Evolutionary conservation across 2,797 vertebrate species (phyloP), one percentile per base, ranked within the genome.

Genomic region (Synanceia verrucosa): DNA sequence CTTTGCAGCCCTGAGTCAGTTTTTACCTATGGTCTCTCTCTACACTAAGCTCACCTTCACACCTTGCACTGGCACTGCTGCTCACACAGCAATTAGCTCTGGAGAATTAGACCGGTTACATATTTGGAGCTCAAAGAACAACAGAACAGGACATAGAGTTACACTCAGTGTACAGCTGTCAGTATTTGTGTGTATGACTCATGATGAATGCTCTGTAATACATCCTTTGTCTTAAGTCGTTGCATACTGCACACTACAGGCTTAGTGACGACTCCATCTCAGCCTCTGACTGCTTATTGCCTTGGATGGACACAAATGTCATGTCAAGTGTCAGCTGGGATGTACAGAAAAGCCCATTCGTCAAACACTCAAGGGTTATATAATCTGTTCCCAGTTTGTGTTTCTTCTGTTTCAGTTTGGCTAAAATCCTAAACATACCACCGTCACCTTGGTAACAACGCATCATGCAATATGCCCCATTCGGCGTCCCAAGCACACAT

Each of bases 31-130:
- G n/a, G n/a, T 75, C 13, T 65, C 33, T 61, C 61, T 48, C 60
- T 78, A 9, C 48, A 18, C 44, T 71, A 73, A 76, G 31, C 84
- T 88, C 70, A 66, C 69, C 63, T 73, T 82, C 67, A 82, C 73
- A 78, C 57, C 52, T 41, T 51, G 16, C 59, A 75, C 59, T 48
- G 67, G 16, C 59, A 75, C 59, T 48, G 67, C 76, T 69, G 65
- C 76, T 81, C 70, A 71, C 61, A 74, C 58, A 73, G 84, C 88
- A 91, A 88, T 92, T 88, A 90, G 80, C 81, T 83, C 58, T 69
- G 57, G 65, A 78, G 84, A 88, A 86, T 83, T 74, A 83, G 69
- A 81, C 65, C 37, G 62, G 60, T 72, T 79, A 75, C 70, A 74
- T 73, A 79, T 50, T n/a, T 71, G 69, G 44, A 85, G 73, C 83